Conservation (phyloP, 2,888 invertebrate species). For the Epirrita christyi region DNA sequence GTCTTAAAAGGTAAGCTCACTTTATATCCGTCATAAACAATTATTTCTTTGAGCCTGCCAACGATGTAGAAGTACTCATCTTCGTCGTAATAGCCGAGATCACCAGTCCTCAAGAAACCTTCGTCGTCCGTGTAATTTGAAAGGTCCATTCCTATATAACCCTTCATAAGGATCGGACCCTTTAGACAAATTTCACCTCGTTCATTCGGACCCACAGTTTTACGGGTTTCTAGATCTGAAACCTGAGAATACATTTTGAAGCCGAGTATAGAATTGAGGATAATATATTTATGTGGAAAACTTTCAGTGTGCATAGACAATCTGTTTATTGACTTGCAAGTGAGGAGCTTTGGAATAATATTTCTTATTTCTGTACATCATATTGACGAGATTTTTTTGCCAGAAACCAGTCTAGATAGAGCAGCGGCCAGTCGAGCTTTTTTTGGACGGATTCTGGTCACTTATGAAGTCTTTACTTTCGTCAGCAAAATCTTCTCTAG, state of each 20-base stretch:
- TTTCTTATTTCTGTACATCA: not conserved
- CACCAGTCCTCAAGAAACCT: slow-evolving; percentile 65
- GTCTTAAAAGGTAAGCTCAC: slow-evolving; percentile 42
- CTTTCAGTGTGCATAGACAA: not conserved
- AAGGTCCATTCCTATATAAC: slow-evolving; percentile 61
- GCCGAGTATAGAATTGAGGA: not conserved
- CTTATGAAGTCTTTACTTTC: too few species aligned
- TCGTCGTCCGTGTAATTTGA: slow-evolving; percentile 59
- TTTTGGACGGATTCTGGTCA: too few species aligned
- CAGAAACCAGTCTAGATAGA: too few species aligned
- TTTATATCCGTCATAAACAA: slow-evolving; percentile 57
- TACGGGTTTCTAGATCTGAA: slow-evolving; percentile 70
- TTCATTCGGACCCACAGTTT: slow-evolving; percentile 71
- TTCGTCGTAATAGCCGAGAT: slow-evolving; percentile 65
- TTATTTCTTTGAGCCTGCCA: slow-evolving; percentile 63
- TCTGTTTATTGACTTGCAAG: not conserved
- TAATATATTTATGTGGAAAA: slow-evolving; percentile 11
- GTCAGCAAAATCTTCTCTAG: too few species aligned
- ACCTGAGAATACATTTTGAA: slow-evolving; percentile 53
- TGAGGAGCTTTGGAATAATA: not conserved
- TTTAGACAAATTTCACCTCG: slow-evolving; percentile 69
- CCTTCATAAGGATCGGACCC: slow-evolving; percentile 68
- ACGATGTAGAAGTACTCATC: slow-evolving; percentile 64
- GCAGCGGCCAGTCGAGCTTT: too few species aligned
- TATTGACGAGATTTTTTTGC: too few species aligned